Conservation (phyloP, 2,113 vertebrate species). For the Lophotis ruficrista region DNA sequence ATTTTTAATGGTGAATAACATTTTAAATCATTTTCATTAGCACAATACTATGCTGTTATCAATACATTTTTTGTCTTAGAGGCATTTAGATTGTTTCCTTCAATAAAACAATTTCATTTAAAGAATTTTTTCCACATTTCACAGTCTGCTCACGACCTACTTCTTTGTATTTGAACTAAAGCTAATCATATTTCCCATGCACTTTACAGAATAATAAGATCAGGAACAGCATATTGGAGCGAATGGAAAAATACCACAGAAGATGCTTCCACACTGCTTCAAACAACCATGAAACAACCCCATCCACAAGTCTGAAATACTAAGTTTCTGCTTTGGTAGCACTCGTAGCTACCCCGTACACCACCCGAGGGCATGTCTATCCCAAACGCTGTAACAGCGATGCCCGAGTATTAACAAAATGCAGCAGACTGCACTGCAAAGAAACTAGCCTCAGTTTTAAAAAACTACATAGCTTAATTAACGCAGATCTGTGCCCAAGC, state of each 20-base stretch:
- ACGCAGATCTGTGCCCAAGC: neutral
- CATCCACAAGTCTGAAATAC: neutral
- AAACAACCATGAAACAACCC: neutral
- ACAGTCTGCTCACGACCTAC: slow-evolving; percentile 38
- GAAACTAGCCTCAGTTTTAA: neutral
- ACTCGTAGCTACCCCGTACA: neutral
- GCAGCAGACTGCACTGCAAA: neutral
- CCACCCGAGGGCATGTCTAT: neutral
- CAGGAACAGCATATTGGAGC: neutral
- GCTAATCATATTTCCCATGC: slow-evolving; percentile 19
- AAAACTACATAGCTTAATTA: neutral
- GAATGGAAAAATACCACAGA: neutral
- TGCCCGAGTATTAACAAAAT: no score
- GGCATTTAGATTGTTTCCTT: neutral
- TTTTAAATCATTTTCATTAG: neutral
- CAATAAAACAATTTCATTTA: slow-evolving; percentile 38
- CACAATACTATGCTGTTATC: neutral
- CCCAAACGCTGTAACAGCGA: neutral
- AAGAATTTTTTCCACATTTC: slow-evolving; percentile 45
- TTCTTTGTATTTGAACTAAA: slow-evolving; percentile 48
- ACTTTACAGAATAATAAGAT: slow-evolving; percentile 28
- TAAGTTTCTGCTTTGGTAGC: neutral
- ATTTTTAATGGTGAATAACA: neutral
- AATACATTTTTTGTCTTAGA: neutral
- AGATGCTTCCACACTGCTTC: neutral